Base-by-base conservation (phyloP, 2,797 vertebrate genomes). In the Centroberyx gerrardi region DNA sequence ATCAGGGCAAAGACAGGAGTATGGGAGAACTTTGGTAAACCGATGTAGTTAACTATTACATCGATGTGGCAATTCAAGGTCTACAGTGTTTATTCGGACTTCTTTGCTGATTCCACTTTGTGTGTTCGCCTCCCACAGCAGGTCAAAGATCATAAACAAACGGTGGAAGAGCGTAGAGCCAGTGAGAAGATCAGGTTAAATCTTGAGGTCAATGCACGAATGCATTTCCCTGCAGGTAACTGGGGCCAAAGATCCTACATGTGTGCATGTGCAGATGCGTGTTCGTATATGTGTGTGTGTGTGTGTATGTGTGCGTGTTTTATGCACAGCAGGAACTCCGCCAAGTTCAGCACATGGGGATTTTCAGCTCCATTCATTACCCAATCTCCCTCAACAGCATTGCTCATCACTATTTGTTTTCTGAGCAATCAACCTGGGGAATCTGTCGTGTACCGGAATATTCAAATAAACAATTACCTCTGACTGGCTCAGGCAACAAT, bases 391-490 rank as follows among this genome's bases (percentile, higher is more conserved):
- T 78, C 81, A 85, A 74, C 68, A 62, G 62, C 48, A 8, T 44
- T 74, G 78, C 78, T 84, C 65, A 65, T 81, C 51, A 33, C 55
- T 71, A 87, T 88, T 90, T 87, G 85, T 86, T 89, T 87, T 85
- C 74, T 27, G 68, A 88, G 76, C 72, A 80, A 85, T 71, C 83
- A 83, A 78, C 81, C 82, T 10, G 38, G 65, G 67, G 85, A 92
- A 92, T 81, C 80, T 62, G 82, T 89, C 72, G 74, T 65, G 71
- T 69, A 71, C 78, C 18, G 12, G 70, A 86, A 92, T 88, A 91
- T 93, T 89, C 70, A 92, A 89, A 93, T 85, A 92, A 95, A 93
- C 91, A 94, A 91, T 92, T 94, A 93, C 69, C 78, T 80, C 66
- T 74, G 83, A 90, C 86, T 77, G 68, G 63, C 72, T 80, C 67